Conservation (phyloP, 2,888 invertebrate genomes). For the Epirrita christyi region DNA sequence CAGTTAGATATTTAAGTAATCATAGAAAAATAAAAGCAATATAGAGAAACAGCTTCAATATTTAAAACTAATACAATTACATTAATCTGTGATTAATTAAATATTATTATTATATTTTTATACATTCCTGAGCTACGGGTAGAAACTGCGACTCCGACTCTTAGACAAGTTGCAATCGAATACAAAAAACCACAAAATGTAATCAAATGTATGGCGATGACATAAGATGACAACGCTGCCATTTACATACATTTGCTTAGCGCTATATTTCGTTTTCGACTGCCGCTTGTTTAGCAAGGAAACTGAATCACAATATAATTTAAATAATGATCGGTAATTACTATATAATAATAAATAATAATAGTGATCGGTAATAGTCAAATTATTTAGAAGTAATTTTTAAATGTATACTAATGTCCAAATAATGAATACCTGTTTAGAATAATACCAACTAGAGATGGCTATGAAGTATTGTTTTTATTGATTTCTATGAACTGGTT, state of each 20-base stretch:
- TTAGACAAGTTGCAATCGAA: conserved; percentile 2
- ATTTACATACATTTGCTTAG: background rate
- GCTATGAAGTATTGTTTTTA: conserved; percentile 50
- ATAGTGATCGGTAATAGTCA: conserved; percentile 41
- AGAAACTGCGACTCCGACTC: conserved; percentile 45
- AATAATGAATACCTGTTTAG: conserved; percentile 25
- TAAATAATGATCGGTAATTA: conserved; percentile 3
- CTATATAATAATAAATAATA: too few species aligned
- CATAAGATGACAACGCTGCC: too few species aligned
- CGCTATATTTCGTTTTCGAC: conserved; percentile 2
- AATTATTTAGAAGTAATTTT: conserved; percentile 49
- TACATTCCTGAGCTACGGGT: conserved; percentile 83
- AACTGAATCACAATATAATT: conserved; percentile 21
- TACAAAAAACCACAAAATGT: background rate
- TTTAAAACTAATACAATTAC: conserved; percentile 49
- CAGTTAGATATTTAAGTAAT: background rate
- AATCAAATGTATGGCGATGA: conserved; percentile 2
- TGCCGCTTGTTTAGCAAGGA: conserved; percentile 29
- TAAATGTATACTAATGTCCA: conserved; percentile 35
- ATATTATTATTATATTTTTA: conserved; percentile 78
- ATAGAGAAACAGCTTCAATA: conserved; percentile 23
- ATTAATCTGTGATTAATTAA: conserved; percentile 70
- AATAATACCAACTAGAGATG: conserved; percentile 34
- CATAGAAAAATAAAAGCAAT: conserved; percentile 17
- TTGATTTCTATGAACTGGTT: conserved; percentile 41